Evolutionary conservation across 1,140 invertebrate genomes (phyloP), one percentile per base, ranked within the genome.

Genomic region (Eriosoma lanigerum): DNA sequence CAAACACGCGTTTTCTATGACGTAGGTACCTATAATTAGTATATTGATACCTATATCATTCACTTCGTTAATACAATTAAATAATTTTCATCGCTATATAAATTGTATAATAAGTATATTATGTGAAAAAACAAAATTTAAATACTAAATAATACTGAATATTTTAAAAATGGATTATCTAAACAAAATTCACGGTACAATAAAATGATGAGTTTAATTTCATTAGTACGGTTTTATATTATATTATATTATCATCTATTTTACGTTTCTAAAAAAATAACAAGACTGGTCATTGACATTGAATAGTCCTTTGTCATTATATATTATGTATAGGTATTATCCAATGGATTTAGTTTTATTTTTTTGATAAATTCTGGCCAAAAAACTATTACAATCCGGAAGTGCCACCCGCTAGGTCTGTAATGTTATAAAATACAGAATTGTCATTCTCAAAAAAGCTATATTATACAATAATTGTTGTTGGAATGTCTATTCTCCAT

Each of bases 311-410:
- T 66, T n/a, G n/a, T 66, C 62, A 46, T 48, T 38, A 38, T 38
- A 38, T 38, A 38, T 38, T 38, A 38, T 38, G 8, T 38, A 4
- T 38, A 38, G 8, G 8, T 68, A 68, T 19, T 68, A 24, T 17
- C 38, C 38, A n/a, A 46, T 21, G 12, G 5, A 46, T 24, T 24
- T 12, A 15, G 44, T 68, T 68, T 68, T 68, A n/a, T n/a, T 24
- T 68, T 12, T 12, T 1, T 15, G 2, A 38, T 8, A 68, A 68
- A 68, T 24, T 15, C 32, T n/a, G 38, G 46, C 38, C 38, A 46
- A 68, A 68, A 68, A 68, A 68, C 64, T 68, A 21, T 68, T 46
- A 64, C n/a, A 10, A 12, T 17, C 64, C 64, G 64, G 64, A 68
- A 46, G 64, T 68, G 19, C 64, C 64, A 68, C 64, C 64, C 64